Conservation (phyloP, 2,888 invertebrate species). For the Acleris sparsana region DNA sequence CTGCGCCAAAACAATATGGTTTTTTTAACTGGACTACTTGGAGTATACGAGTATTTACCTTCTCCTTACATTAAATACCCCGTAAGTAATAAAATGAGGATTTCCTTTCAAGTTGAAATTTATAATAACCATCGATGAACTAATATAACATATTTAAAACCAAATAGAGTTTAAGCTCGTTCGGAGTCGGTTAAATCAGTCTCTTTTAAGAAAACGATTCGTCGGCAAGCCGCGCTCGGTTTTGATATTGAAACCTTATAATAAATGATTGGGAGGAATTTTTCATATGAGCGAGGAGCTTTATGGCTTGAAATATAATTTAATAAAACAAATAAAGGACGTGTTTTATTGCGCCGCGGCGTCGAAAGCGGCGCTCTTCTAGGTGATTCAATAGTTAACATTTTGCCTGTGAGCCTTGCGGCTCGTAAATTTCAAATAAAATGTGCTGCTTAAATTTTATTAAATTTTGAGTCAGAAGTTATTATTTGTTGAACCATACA, state of each 20-base stretch:
- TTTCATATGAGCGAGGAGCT: slow-evolving; percentile 4
- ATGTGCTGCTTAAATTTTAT: too few species aligned
- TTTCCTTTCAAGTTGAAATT: background rate
- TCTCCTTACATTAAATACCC: background rate
- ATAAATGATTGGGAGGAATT: slow-evolving; percentile 22
- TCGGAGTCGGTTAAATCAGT: background rate
- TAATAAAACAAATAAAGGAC: slow-evolving; percentile 7
- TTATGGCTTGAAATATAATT: slow-evolving; percentile 8
- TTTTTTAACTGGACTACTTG: too few species aligned
- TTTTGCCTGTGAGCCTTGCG: too few species aligned
- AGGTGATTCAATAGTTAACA: background rate
- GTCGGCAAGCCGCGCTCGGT: slow-evolving; percentile 16
- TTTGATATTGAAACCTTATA: slow-evolving; percentile 32
- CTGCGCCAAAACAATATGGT: too few species aligned
- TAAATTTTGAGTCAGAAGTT: too few species aligned
- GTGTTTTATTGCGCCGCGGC: background rate
- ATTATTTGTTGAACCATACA: too few species aligned
- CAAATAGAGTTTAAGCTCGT: background rate
- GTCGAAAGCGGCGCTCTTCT: background rate
- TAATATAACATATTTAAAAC: background rate
- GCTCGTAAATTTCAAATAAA: too few species aligned
- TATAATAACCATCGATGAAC: too few species aligned
- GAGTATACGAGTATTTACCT: too few species aligned
- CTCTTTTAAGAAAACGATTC: slow-evolving; percentile 24
- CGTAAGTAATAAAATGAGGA: background rate